These are phyloP conservation scores for Tolypeutes matacus DNA, from an alignment of 2,797 vertebrate species.

Conservation along the genomic window DNA sequence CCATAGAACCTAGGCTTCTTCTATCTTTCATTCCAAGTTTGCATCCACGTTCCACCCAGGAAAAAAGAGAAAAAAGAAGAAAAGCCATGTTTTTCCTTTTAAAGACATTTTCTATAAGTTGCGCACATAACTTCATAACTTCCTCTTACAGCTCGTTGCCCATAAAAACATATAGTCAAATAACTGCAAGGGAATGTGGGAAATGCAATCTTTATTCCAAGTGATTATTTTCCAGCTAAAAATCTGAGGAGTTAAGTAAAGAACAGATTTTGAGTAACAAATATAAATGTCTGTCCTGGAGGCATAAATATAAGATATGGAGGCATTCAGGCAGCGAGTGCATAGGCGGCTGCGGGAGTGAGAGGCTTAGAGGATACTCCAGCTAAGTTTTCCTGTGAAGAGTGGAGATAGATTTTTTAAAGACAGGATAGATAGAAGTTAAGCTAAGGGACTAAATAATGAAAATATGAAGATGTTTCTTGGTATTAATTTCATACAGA, in stretches of 20 bases:
- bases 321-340: slow-evolving; percentile 73
- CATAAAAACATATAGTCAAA: neutral
- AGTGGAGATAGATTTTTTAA: neutral
- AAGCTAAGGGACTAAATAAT: neutral
- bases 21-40: neutral
- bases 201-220: neutral
- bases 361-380: accelerated
- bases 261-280: neutral
- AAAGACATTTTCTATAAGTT: neutral
- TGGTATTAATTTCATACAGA: neutral
- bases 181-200: neutral
- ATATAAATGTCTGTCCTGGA: neutral
- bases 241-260: neutral
- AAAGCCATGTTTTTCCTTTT: neutral
- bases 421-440: neutral
- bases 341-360: accelerated
- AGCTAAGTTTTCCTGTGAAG: slow-evolving; percentile 60
- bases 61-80: neutral
- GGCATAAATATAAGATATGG: no score
- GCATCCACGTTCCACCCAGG: neutral
- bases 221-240: neutral
- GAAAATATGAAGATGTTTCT: neutral
- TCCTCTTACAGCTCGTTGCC: neutral
- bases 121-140: accelerated
- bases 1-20: neutral